Conservation (phyloP, 1,140 invertebrate species). For the Drosophila punjabiensis region DNA sequence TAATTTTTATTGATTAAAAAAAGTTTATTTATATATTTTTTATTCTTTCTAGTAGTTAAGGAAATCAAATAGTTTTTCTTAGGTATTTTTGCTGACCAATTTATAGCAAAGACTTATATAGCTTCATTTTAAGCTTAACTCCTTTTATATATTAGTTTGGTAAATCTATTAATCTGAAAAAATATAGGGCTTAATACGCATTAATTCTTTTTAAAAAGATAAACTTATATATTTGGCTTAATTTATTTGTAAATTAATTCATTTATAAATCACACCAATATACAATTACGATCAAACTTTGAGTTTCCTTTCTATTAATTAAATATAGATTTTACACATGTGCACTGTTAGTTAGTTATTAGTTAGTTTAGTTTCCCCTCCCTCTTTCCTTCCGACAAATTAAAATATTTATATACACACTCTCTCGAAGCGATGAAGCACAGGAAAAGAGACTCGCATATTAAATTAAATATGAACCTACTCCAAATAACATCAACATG, state of each 20-base stretch:
- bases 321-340: background rate
- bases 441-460: constrained; percentile 44
- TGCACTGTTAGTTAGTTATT: constrained; percentile 10
- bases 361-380: constrained; percentile 2
- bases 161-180: background rate
- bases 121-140: background rate
- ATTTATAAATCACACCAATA: too few relatives aligned
- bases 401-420: constrained; percentile 68
- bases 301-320: background rate
- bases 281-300: background rate
- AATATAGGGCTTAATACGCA: background rate
- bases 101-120: background rate
- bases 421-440: constrained; percentile 1
- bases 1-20: background rate
- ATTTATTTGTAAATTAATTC: too few relatives aligned
- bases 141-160: background rate
- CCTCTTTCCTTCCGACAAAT: constrained; percentile 26
- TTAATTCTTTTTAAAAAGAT: background rate
- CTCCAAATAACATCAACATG: constrained; percentile 79
- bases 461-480: constrained; percentile 82
- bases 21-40: background rate
- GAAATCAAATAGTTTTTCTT: background rate
- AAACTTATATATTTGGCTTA: too few relatives aligned
- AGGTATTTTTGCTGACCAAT: too few relatives aligned
- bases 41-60: background rate